These are phyloP conservation scores for Gila orcuttii DNA, from an alignment of 2,113 vertebrate species.

Conservation along the genomic window DNA sequence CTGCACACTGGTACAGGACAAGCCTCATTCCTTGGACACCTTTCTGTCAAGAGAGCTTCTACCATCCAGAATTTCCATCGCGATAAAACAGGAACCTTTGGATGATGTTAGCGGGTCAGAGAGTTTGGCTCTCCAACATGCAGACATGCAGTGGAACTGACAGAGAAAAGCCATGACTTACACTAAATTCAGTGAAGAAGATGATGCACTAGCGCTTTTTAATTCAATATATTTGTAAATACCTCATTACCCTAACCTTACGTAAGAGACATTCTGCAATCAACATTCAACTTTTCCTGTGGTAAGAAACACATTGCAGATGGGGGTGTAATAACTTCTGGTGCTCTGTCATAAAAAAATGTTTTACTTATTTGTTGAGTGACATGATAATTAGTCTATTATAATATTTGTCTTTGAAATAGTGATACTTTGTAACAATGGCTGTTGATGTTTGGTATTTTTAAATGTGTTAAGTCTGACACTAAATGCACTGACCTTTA, in stretches of 20 bases:
- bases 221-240: not conserved
- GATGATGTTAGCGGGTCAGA: not conserved
- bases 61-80: not conserved
- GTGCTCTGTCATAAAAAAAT: not conserved
- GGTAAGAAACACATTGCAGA: not conserved
- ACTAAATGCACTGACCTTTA: not conserved
- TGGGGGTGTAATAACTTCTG: not conserved
- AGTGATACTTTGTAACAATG: not conserved
- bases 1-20: constrained; percentile 10
- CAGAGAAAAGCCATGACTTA: not conserved
- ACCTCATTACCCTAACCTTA: not conserved
- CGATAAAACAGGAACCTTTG: constrained; percentile 12
- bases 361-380: not conserved
- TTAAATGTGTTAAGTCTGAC: not conserved
- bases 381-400: not conserved
- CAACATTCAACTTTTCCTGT: not conserved
- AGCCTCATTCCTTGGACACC: not conserved
- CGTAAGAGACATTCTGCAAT: not conserved
- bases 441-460: not conserved
- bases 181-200: not conserved
- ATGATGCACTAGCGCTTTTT: not conserved
- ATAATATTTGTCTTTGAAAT: not conserved
- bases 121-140: not conserved
- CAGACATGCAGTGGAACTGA: not conserved
- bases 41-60: not conserved